Evolutionary conservation across 2,888 invertebrate species (phyloP), one percentile per base, ranked within the genome.

Genomic region (Drosophila quasianomalipes): DNA sequence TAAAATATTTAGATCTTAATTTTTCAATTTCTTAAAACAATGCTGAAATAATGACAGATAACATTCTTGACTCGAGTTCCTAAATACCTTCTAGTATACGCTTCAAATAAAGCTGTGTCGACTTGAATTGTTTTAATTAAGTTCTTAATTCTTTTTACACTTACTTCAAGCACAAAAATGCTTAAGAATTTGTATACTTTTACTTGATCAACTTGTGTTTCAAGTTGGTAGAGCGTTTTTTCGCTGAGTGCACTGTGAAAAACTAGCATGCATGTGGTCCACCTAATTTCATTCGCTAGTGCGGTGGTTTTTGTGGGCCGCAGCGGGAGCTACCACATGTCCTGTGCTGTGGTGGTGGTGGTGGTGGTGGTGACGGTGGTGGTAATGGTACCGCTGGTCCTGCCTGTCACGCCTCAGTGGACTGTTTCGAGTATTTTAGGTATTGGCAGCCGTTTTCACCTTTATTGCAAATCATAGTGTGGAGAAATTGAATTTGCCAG

Each of bases 221-320:
- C 6, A 16, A 26, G 47, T 47, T 26, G 16, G 9, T 16, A 1
- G 16, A 16, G 4, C 26, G 16, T 26, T 16, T 39, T 39, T 39
- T 39, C 57, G 28, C 57, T 30, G 39, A 39, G 57, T 57, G 57
- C 44, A 37, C 12, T 14, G 7, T 10, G 35, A n/a, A 14, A 33
- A 30, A 33, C 16, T 28, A 31, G 49, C 51, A 37, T 16, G 35
- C 61, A 71, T 71, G 70, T 60, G 71, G 77, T 62, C 30, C 54
- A 82, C 70, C 77, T 76, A 82, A 87, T 82, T 87, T 68, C 71
- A 87, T 84, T 82, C 74, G 79, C 67, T 49, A 61, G 58, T 72
- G 33, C 47, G 39, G 52, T 39, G 69, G 47, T 41, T 69, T 37
- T 55, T 37, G 7, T 39, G 30, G 44, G 26, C 26, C 12, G 2